A percentile compares a stretch with the other conserved stretches of the same genome.
These are phyloP conservation scores for Bothrops jararaca DNA, from an alignment of 2,113 vertebrate species.

Conservation along the genomic window DNA sequence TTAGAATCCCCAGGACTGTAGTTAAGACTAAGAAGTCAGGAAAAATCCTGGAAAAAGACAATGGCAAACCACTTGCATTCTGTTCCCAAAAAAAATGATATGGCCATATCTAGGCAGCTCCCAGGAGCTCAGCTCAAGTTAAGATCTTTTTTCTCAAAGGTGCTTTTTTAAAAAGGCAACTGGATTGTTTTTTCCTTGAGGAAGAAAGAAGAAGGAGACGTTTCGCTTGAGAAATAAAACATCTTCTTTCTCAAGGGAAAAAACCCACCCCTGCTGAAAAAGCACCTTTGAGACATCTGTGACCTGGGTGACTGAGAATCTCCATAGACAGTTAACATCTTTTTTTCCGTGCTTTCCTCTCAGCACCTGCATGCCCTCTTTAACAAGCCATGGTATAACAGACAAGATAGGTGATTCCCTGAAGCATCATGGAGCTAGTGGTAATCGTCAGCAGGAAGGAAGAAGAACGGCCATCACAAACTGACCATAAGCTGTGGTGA, in stretches of 20 bases:
- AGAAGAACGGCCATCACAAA: neutral
- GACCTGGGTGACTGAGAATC: neutral
- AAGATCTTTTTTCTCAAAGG: no score
- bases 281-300: neutral
- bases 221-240: no score
- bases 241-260: neutral
- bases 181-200: no score
- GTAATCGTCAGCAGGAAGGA: neutral
- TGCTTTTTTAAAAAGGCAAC: no score
- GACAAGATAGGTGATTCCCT: neutral
- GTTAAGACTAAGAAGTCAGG: no score
- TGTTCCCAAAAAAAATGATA: no score
- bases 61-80: no score
- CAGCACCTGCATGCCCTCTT: neutral
- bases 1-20: no score
- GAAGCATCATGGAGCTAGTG: neutral
- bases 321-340: neutral
- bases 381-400: neutral
- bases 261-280: neutral
- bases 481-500: neutral
- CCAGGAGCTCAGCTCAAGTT: no score
- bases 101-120: no score
- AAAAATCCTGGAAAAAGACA: no score
- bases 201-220: no score
- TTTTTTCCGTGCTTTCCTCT: neutral